phyloP scores from a whole-genome alignment of 2,888 invertebrate species.

The Drosophila nigritarsus region DNA sequence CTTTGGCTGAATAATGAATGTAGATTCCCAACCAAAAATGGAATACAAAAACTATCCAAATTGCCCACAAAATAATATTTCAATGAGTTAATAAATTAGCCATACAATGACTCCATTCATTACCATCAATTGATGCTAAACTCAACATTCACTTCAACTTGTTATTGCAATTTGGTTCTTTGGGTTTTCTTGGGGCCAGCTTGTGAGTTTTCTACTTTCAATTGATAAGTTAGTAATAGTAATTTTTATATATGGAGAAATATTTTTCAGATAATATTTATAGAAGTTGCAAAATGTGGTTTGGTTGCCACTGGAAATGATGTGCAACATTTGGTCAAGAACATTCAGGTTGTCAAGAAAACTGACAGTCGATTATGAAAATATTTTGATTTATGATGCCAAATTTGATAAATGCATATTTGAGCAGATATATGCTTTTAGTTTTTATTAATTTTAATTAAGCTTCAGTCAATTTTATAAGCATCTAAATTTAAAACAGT shows the following conservation, averaged over 20 bases:
- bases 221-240: too few species aligned
- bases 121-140: not conserved
- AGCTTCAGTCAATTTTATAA: slow-evolving; percentile 28
- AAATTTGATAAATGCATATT: slow-evolving; percentile 3
- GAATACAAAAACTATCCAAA: not conserved
- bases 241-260: too few species aligned
- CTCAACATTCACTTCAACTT: not conserved
- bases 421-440: slow-evolving; percentile 2
- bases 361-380: not conserved
- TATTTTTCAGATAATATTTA: too few species aligned
- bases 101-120: not conserved
- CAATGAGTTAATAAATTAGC: not conserved
- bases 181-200: not conserved
- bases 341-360: not conserved
- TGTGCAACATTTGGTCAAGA: not conserved
- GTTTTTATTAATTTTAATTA: slow-evolving; percentile 2
- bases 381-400: slow-evolving; percentile 41
- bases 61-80: not conserved
- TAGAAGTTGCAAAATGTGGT: not conserved
- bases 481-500: slow-evolving; percentile 65
- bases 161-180: not conserved
- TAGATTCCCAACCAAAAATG: slow-evolving; percentile 6
- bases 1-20: not conserved
- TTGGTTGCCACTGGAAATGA: not conserved
- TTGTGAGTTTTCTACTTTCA: not conserved